Evolutionary conservation across 1,140 invertebrate species (phyloP), one percentile per base, ranked within the genome.

Genomic region (Anagrus nilaparvatae): DNA sequence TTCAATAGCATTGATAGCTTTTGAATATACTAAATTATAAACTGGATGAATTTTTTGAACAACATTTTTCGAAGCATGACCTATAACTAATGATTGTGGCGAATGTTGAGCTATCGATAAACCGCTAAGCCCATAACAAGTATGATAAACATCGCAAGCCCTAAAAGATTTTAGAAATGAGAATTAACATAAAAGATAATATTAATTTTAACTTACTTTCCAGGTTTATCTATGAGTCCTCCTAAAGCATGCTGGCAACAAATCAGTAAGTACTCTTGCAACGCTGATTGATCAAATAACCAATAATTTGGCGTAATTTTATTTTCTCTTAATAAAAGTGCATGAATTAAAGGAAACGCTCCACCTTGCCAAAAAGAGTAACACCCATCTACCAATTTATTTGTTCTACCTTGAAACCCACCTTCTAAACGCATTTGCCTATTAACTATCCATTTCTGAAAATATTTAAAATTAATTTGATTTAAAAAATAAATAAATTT

Each of bases 361-460:
- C 84, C 93, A 19, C 90, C 92, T 70, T 95, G 90, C 96, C 96
- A 99, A 71, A 97, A 99, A 3, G 91, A 95, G 63, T 99, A 99
- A 69, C 96, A 99, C 6, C 87, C 86, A 73, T 99, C 96, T 2
- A 99, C 95, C 39, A 98, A 67, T 72, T 99, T 99, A 66, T 98
- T 98, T 4, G 96, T 97, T 55, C 96, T 72, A 2, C 92, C 92
- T 73, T 89, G 86, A 57, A 96, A 96, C 16, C 91, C 91, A 13
- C 91, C 92, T 67, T 95, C 92, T 45, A 84, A 73, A 47, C 71
- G 70, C 87, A 93, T 93, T 68, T 96, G 91, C 44, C 82, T 75
- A 51, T 87, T 87, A n/a, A 81, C 81, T 47, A 80, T 74, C 90
- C 89, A 95, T 48, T 84, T 75, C 74, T 83, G 50, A 46, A 69